Conservation (phyloP, 2,113 vertebrate species). For the Aegotheles bennettii region DNA sequence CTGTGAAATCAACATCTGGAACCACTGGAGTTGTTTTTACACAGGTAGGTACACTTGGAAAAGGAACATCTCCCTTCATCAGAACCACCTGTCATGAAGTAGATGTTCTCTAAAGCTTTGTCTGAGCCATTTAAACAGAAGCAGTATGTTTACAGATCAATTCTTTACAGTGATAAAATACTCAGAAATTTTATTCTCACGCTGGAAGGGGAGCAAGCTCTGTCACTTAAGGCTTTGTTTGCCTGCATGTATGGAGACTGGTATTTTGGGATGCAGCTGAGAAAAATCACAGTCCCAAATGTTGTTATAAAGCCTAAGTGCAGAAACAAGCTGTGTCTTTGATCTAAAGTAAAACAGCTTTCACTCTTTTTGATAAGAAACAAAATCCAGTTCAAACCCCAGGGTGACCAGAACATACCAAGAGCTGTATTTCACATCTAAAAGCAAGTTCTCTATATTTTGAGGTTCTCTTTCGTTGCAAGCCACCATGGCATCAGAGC, state of each 20-base stretch:
- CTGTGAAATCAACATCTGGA: neutral
- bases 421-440: neutral
- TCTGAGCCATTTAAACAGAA: neutral
- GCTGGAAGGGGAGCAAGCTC: neutral
- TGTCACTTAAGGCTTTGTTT: neutral
- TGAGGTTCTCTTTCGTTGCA: neutral
- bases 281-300: neutral
- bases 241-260: neutral
- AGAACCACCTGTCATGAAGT: neutral
- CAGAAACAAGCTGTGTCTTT: neutral
- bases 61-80: neutral
- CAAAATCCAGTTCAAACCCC: neutral
- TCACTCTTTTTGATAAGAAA: neutral
- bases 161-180: neutral
- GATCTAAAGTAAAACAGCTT: neutral
- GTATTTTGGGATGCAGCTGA: neutral
- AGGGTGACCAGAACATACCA: neutral
- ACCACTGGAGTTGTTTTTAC: neutral
- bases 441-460: neutral
- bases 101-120: neutral
- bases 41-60: neutral
- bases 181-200: neutral
- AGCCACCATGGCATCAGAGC: accelerated
- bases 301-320: neutral
- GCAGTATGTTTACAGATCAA: neutral